A percentile compares a stretch with the other conserved stretches of the same genome.
Evolutionary conservation across 2,888 invertebrate genomes (phyloP).

Genomic region (Drosophila nr. fundita): DNA sequence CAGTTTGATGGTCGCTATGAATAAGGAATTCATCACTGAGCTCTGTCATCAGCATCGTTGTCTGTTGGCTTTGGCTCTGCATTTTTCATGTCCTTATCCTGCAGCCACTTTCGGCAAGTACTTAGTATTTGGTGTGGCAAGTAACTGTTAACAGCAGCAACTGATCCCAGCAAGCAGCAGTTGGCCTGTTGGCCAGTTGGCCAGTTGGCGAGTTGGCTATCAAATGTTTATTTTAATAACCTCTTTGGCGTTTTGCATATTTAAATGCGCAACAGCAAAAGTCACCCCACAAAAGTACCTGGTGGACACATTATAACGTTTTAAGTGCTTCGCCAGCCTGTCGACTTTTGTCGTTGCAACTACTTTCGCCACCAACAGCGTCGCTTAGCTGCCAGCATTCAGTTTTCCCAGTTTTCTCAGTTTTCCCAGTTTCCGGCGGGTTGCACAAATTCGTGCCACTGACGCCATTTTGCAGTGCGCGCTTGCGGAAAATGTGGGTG

Average conservation of each 20-base stretch:
- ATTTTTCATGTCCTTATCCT: conserved; percentile 11
- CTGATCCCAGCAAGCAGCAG: conserved; percentile 28
- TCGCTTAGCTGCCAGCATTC: conserved; percentile 19
- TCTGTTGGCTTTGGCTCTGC: conserved; percentile 11
- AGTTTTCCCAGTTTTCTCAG: neutral
- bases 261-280: conserved; percentile 53
- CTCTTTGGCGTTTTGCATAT: conserved; percentile 36
- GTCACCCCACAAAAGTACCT: conserved; percentile 11
- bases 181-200: conserved; percentile 24
- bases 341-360: conserved; percentile 53
- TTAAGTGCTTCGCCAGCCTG: conserved; percentile 67
- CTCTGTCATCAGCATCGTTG: neutral
- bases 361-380: conserved; percentile 6
- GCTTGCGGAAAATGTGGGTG: conserved; percentile 71
- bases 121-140: conserved; percentile 43
- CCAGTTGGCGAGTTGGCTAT: conserved; percentile 18
- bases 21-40: conserved; percentile 1
- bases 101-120: conserved; percentile 33
- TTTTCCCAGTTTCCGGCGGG: conserved; percentile 16
- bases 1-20: neutral
- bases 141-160: conserved; percentile 70
- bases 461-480: conserved; percentile 68
- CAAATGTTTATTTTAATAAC: conserved; percentile 65
- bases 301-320: conserved; percentile 53
- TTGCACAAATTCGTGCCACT: conserved; percentile 54